Conservation (phyloP, 2,888 invertebrate species). For the Neelides folsomi region DNA sequence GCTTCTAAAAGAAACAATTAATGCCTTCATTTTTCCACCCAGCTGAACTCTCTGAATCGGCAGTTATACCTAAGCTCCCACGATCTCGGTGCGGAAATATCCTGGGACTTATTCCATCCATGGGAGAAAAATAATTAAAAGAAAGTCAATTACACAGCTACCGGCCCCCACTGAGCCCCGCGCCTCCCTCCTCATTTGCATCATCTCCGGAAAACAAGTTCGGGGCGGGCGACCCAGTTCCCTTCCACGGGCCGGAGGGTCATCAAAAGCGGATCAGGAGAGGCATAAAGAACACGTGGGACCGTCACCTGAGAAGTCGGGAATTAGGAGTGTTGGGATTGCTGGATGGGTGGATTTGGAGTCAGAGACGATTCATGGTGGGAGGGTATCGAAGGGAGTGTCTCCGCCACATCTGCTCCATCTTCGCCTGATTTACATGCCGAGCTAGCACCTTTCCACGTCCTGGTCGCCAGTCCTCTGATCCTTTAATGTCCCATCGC, state of each 20-base stretch:
- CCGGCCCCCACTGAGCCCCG: constrained; percentile 26
- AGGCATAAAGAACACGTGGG: constrained; percentile 20
- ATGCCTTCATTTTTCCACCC: constrained; percentile 34
- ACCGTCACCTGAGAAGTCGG: constrained; percentile 12
- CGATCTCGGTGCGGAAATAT: not conserved
- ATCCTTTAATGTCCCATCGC: constrained; percentile 19
- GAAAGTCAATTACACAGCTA: constrained; percentile 34
- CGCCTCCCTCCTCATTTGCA: constrained; percentile 32
- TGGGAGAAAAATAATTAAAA: constrained; percentile 34
- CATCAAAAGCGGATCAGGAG: constrained; percentile 15
- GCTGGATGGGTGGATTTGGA: constrained; percentile 17
- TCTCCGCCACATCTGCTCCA: constrained; percentile 18
- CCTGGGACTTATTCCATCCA: not conserved
- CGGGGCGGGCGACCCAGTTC: not conserved
- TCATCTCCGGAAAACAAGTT: constrained; percentile 25
- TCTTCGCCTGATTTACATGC: constrained; percentile 20
- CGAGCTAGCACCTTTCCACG: constrained; percentile 15
- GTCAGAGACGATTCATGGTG: constrained; percentile 11
- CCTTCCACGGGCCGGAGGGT: not conserved
- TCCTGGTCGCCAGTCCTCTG: constrained; percentile 15
- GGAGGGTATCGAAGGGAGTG: constrained; percentile 3
- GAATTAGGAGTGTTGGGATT: constrained; percentile 5
- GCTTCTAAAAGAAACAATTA: constrained; percentile 34
- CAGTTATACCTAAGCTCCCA: constrained; percentile 15
- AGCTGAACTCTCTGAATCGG: constrained; percentile 33